phyloP scores from a whole-genome alignment of 2,113 vertebrate species.

The Paradoxurus hermaphroditus region DNA sequence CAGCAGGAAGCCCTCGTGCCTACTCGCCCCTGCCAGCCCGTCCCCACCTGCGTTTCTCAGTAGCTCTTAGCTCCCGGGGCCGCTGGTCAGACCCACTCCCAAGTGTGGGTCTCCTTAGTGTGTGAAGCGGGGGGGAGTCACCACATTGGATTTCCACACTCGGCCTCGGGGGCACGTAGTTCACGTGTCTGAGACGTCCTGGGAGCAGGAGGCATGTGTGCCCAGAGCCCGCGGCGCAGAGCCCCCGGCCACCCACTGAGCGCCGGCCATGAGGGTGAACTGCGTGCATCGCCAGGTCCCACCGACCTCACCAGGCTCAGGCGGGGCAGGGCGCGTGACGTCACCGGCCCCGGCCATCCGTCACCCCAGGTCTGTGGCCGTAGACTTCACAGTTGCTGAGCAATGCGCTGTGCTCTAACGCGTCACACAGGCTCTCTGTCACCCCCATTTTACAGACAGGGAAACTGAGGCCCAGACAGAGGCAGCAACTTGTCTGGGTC shows the following conservation, averaged over 20 bases:
- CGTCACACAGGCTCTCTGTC: not conserved
- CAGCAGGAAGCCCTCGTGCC: not conserved
- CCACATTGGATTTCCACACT: not conserved
- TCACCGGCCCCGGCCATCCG: not conserved
- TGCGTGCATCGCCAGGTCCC: accelerated
- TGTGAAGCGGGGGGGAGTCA: not conserved
- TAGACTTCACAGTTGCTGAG: not conserved
- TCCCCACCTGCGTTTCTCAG: not conserved
- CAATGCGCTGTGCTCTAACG: accelerated
- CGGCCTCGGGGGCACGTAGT: not conserved
- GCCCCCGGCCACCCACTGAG: accelerated
- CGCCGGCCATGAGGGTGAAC: accelerated
- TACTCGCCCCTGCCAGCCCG: not conserved
- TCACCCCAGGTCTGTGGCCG: not conserved
- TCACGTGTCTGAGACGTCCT: not conserved
- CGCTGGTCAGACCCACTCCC: accelerated
- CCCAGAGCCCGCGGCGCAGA: not conserved
- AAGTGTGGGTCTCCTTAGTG: accelerated
- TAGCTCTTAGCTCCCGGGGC: accelerated
- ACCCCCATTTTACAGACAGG: not conserved
- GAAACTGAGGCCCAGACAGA: not conserved
- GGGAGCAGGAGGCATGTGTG: accelerated
- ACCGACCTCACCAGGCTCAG: not conserved
- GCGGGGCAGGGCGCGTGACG: accelerated
- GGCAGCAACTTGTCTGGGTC: accelerated